Conservation (phyloP, 1,140 invertebrate genomes). For the Drosophila neocordata region DNA sequence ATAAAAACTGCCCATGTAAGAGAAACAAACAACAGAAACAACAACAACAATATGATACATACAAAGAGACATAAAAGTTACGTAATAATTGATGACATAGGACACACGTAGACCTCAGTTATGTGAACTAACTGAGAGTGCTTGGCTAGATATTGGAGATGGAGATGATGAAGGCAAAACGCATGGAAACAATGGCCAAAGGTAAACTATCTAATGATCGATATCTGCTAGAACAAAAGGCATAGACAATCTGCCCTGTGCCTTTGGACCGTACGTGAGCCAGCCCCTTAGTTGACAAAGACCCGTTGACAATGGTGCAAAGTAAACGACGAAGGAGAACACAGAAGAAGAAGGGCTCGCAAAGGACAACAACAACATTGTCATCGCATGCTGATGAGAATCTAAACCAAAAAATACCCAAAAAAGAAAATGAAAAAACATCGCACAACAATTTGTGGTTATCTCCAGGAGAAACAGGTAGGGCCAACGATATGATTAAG, state of each 20-base stretch:
- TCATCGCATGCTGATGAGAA: constrained; percentile 57
- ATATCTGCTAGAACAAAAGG: constrained; percentile 60
- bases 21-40: constrained; percentile 14
- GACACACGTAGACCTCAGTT: constrained; percentile 46
- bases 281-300: constrained; percentile 50
- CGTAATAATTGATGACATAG: constrained; percentile 64
- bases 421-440: constrained; percentile 35
- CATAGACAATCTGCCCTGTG: constrained; percentile 42
- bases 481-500: constrained; percentile 39
- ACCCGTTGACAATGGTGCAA: constrained; percentile 23
- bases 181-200: constrained; percentile 45
- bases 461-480: constrained; percentile 47
- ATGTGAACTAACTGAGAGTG: constrained; percentile 10
- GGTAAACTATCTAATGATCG: constrained; percentile 59
- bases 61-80: constrained; percentile 46
- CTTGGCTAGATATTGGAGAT: constrained; percentile 30
- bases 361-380: constrained; percentile 46
- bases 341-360: background rate
- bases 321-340: background rate
- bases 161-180: constrained; percentile 8
- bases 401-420: constrained; percentile 20
- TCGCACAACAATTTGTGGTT: constrained; percentile 54
- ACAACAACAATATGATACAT: background rate
- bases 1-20: constrained; percentile 5
- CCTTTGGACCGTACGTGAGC: constrained; percentile 57